A percentile compares a stretch with the other conserved stretches of the same genome.
phyloP scores from a whole-genome alignment of 2,113 vertebrate genomes.

The Channa maculata region DNA sequence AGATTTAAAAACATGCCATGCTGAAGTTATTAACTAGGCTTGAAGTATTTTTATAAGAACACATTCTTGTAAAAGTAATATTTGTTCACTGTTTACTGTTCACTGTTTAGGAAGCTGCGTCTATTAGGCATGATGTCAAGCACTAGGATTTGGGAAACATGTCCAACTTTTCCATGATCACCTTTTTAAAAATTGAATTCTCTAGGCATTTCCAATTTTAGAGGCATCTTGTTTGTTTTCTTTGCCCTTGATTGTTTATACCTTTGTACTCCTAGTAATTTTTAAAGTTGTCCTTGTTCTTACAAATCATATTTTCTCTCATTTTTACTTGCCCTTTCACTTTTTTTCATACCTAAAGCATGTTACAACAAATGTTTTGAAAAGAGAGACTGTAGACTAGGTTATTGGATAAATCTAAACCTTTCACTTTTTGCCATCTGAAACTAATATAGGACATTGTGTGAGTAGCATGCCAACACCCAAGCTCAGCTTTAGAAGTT shows the following conservation, averaged over 20 bases:
- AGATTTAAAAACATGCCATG: slow-evolving; percentile 16
- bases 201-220: no score
- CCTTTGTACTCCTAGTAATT: neutral
- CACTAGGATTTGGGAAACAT: neutral
- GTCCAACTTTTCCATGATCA: neutral
- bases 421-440: neutral
- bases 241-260: neutral
- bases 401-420: slow-evolving; percentile 9
- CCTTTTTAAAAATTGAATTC: no score
- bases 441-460: neutral
- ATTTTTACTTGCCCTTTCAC: neutral
- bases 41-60: slow-evolving; percentile 5
- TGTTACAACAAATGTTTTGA: neutral
- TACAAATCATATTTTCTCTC: neutral
- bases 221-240: neutral
- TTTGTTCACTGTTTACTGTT: slow-evolving; percentile 9
- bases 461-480: neutral
- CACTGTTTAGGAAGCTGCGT: neutral
- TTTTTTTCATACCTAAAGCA: neutral
- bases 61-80: slow-evolving; percentile 10
- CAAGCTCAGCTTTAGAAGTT: slow-evolving; percentile 20
- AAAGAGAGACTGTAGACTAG: neutral
- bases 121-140: neutral
- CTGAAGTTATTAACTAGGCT: slow-evolving; percentile 6
- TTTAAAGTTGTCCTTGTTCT: neutral